Evolutionary conservation across 2,888 invertebrate species (phyloP).

Genomic region (Epistrophella euchroma): DNA sequence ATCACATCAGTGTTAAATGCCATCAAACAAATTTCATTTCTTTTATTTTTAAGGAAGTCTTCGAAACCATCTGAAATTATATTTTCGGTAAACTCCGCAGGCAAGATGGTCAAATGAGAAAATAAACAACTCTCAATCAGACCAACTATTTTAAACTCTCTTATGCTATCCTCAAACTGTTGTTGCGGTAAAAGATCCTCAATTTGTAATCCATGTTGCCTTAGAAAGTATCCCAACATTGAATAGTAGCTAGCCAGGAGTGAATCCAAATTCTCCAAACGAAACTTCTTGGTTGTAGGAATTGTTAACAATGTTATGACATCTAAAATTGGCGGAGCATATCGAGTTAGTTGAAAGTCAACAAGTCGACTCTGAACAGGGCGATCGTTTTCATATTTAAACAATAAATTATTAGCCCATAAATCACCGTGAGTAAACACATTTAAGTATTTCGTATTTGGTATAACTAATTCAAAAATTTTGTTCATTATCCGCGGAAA

Average conservation of each 20-base stretch:
- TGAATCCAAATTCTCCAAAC: constrained; percentile 83
- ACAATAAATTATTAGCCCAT: constrained; percentile 84
- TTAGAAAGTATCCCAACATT: constrained; percentile 84
- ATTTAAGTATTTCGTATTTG: constrained; percentile 83
- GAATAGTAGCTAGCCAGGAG: constrained; percentile 86
- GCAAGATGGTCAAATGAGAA: constrained; percentile 85
- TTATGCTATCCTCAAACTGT: constrained; percentile 83
- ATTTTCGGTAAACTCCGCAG: constrained; percentile 84
- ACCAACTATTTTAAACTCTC: constrained; percentile 85
- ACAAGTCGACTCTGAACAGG: constrained; percentile 87
- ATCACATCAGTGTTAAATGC: constrained; percentile 85
- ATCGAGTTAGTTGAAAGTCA: constrained; percentile 89
- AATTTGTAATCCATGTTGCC: constrained; percentile 82
- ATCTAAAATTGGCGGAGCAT: constrained; percentile 88
- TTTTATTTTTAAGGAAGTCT: constrained; percentile 85
- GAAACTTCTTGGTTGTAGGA: constrained; percentile 83
- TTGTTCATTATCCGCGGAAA: constrained; percentile 78
- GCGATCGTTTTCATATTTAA: constrained; percentile 81
- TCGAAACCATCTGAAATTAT: constrained; percentile 85
- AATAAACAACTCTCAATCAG: constrained; percentile 85
- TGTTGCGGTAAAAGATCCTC: constrained; percentile 83
- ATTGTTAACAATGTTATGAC: constrained; percentile 84
- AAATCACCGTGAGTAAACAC: constrained; percentile 84
- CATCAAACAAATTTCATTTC: constrained; percentile 85
- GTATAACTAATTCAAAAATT: constrained; percentile 80